Percentiles rank a stretch among this genome's conserved stretches.
Conservation (phyloP, 2,888 invertebrate species). For the Fragum sueziense region DNA sequence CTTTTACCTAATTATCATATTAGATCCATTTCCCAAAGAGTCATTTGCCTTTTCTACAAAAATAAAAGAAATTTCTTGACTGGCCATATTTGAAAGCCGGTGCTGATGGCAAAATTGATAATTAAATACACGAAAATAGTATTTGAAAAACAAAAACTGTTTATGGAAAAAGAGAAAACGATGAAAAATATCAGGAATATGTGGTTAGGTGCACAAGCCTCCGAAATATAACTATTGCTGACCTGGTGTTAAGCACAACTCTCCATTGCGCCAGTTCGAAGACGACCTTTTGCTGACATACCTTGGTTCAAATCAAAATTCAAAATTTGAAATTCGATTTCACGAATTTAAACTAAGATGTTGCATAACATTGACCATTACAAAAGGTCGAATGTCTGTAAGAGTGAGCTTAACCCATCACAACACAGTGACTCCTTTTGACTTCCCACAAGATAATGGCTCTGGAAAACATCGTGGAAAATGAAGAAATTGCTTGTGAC, state of each 20-base stretch:
- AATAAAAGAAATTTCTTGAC: background rate
- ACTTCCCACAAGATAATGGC: no score
- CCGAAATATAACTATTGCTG: background rate
- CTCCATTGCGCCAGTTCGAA: no score
- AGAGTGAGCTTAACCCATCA: no score
- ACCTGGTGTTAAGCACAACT: no score
- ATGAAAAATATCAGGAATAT: background rate
- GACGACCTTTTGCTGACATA: no score
- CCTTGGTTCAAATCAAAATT: no score
- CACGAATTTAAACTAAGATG: background rate
- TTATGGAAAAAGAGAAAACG: background rate
- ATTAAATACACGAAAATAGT: background rate
- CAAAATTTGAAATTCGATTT: background rate
- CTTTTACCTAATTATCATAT: background rate
- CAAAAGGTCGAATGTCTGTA: background rate
- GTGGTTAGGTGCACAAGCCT: background rate
- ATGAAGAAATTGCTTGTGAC: background rate
- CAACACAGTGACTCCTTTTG: no score
- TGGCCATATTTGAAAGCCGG: background rate
- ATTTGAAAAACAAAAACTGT: background rate
- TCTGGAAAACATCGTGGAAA: no score
- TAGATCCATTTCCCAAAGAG: background rate
- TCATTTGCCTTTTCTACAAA: background rate
- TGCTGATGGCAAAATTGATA: no score
- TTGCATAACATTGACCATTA: background rate